Evolutionary conservation across 2,888 invertebrate species (phyloP), one percentile per base, ranked within the genome.

Genomic region (Epistrophella euchroma): DNA sequence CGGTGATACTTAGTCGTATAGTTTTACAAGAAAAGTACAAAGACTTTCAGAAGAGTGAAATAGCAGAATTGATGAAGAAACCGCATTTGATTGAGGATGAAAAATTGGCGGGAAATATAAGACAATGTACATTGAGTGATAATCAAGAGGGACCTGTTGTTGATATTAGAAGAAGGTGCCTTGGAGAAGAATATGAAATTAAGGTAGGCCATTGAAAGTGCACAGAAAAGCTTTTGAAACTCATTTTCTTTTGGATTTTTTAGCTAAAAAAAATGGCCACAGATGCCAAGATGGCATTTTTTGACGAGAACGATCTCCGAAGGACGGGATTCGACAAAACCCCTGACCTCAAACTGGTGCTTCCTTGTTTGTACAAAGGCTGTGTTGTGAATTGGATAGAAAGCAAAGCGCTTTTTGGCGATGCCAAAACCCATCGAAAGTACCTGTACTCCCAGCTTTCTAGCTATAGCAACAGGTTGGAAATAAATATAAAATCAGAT

Each of bases 401-500:
- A 92, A 98, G 98, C 89, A 98, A 98, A 93, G 98, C 98, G 0
- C 94, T 97, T n/a, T 98, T 98, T 94, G 98, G 97, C 4, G 97
- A 97, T 93, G 94, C 95, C 88, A 95, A 96, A 89, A 95, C 95
- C 74, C 98, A 98, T 92, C 94, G 95, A 56, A 95, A 94, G 13
- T 97, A 98, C 92, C 93, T 97, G 71, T 95, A 95, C 89, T 96
- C 97, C 88, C 98, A 98, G 91, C 95, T 97, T 89, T 94, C 95
- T 88, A 97, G 97, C 91, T 98, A 98, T 90, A 97, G 96, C 95
- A 98, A 98, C 91, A 95, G 92, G 92, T 92, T 84, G 55, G 25
- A 15, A 17, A 56, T 19, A n/a, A 11, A 66, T 2, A 35, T 43
- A 7, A 52, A 5, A 15, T 50, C 7, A 17, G 2, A 28, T n/a